Conservation (phyloP, 2,797 vertebrate genomes). For the Cossypha caffra region DNA sequence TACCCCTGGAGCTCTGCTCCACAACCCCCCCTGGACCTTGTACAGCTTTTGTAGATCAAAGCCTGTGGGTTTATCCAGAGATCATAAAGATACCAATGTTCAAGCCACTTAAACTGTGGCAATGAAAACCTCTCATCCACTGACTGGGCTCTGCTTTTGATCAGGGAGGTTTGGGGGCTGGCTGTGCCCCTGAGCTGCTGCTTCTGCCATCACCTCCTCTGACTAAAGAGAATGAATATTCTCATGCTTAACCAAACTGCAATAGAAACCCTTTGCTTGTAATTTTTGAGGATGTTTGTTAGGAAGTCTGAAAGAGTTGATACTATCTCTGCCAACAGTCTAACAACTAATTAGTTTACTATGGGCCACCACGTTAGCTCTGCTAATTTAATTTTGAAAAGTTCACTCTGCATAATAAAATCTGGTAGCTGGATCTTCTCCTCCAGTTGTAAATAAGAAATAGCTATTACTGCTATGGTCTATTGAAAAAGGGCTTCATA, state of each 20-base stretch:
- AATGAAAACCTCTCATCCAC: neutral
- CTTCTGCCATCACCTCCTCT: neutral
- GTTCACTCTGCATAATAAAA: conserved; percentile 20
- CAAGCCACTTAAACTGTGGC: neutral
- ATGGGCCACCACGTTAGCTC: neutral
- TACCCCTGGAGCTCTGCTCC: neutral
- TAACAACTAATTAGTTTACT: conserved; percentile 20
- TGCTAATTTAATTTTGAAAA: conserved; percentile 42
- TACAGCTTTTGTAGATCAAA: neutral
- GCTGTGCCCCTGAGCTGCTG: neutral
- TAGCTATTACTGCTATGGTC: neutral
- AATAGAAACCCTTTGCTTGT: neutral
- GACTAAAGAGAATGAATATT: neutral
- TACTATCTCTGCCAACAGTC: neutral
- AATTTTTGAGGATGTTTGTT: neutral
- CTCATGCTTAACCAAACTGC: neutral
- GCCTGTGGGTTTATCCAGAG: neutral
- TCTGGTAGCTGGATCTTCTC: conserved; percentile 14
- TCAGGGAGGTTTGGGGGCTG: neutral
- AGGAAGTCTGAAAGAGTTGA: neutral
- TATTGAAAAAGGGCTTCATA: conserved; percentile 25
- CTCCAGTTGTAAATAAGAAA: conserved; percentile 25
- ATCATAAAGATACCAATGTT: neutral
- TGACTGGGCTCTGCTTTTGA: neutral
- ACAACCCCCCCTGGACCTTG: neutral